Base-by-base conservation (phyloP, 2,888 invertebrate genomes). In the Heliconius hortense region DNA sequence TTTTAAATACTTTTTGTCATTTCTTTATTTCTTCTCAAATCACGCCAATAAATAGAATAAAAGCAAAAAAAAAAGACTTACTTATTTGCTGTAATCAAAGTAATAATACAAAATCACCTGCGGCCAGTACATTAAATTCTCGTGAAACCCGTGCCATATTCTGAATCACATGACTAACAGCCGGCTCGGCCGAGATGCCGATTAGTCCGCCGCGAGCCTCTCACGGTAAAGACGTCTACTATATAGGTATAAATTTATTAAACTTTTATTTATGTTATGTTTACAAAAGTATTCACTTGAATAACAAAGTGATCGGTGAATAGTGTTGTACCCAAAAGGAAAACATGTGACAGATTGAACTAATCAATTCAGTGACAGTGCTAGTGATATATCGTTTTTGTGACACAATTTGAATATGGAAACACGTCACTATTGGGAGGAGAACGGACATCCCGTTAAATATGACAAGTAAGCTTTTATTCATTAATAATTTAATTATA, bases 391-490 rank as follows among this genome's bases (percentile, higher is more conserved):
- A 77, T 82, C 81, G 77, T 77, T 81, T 81, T 80, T 86, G 87
- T 90, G 87, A 83, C 78, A 83, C 77, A 81, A 85, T 86, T 84
- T 88, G 81, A 91, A 87, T 86, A 93, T 93, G 94, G 93, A 93
- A 88, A 89, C 89, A 76, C 87, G 89, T 77, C 84, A 90, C 82
- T 94, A 90, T 84, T 94, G 94, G 94, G 91, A 92, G 80, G 93
- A 93, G 81, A 93, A 89, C 83, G 91, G 92, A 77, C 90, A 89
- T 82, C 77, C 87, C 83, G 88, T 89, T 75, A 94, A 93, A 84
- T 93, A 90, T 87, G 92, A 93, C 82, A 92, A 89, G 93, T 94
- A 84, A 89, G 91, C 88, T 28, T 43, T 5, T 70, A 43, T 28
- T 28, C 21, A 10, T 31, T 48, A 31, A 43, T 31, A 31, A 24